Evolutionary conservation across 2,113 vertebrate genomes (phyloP).

Genomic region (Lutjanus erythropterus): DNA sequence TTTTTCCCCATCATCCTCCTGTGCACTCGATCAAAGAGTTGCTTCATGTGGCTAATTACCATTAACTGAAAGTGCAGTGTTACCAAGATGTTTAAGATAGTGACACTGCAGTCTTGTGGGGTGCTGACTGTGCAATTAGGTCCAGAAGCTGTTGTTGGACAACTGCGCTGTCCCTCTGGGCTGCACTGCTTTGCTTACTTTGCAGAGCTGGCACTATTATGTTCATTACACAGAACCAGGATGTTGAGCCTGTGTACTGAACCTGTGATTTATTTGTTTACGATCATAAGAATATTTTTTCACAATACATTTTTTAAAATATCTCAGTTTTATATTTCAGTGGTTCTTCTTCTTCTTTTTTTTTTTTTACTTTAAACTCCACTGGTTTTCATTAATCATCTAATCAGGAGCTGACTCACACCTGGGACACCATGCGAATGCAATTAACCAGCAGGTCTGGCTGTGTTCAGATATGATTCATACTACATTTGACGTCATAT

Average conservation of each 20-base stretch:
- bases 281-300: not conserved
- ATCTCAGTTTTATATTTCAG: not conserved
- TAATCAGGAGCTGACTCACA: conserved; percentile 40
- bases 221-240: conserved; percentile 24
- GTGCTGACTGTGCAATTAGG: conserved; percentile 79
- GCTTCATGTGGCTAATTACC: conserved; percentile 63
- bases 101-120: conserved; percentile 66
- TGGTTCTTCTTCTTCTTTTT: not conserved
- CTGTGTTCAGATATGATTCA: too few relatives aligned
- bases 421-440: conserved; percentile 26
- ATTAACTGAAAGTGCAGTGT: conserved; percentile 73
- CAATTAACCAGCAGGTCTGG: conserved; percentile 37
- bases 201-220: conserved; percentile 40
- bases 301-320: not conserved
- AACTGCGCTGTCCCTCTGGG: conserved; percentile 71
- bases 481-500: too few relatives aligned
- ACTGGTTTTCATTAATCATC: conserved; percentile 54
- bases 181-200: conserved; percentile 54
- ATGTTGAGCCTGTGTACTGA: not conserved
- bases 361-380: not conserved
- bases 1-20: conserved; percentile 12
- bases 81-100: conserved; percentile 71
- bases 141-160: conserved; percentile 71
- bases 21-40: conserved; percentile 51
- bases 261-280: not conserved